Evolutionary conservation across 2,797 vertebrate species (phyloP), one percentile per base, ranked within the genome.

Genomic region (Mus minutoides): DNA sequence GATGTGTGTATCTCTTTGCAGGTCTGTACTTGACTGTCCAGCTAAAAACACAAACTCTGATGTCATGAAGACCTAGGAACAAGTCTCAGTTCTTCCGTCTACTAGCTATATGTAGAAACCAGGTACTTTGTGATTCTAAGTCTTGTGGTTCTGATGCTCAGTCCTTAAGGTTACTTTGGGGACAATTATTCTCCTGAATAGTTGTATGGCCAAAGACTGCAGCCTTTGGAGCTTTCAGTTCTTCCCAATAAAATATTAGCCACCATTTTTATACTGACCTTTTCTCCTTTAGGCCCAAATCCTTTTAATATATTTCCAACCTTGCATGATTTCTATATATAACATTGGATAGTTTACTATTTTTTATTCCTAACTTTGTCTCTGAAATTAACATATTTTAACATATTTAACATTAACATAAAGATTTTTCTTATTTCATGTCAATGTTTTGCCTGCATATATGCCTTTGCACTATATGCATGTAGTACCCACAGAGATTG

Each of bases 11-110:
- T 77, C 16, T 80, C 40, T 82, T 78, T 69, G 58, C 54, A 91
- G 73, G 80, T 88, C 82, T 93, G 46, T 71, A 19, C 67, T 58
- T 92, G 79, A 58, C 22, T 22, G 60, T 34, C 24, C 52, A 93
- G 78, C 79, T 73, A n/a, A 88, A 40, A 88, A 64, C 78, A 62
- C 16, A 94, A 43, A 58, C 34, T 94, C 64, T 94, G 64, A 49
- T 82, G 90, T 97, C 88, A 96, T 17, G 14, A 87, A 95, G 92
- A 94, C 88, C 94, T 89, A 17, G 24, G 3, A 78, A 56, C 46
- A 93, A 88, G 87, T 88, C 22, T 46, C 9, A 92, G 26, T 62
- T 93, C 78, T 94, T 80, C 40, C 52, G 46, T 84, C 90, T 93
- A 78, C n/a, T 64, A 10, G 24, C 12, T 92, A 16, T 71, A 5